phyloP scores from a whole-genome alignment of 2,888 invertebrate genomes.

The Agrochola macilenta region DNA sequence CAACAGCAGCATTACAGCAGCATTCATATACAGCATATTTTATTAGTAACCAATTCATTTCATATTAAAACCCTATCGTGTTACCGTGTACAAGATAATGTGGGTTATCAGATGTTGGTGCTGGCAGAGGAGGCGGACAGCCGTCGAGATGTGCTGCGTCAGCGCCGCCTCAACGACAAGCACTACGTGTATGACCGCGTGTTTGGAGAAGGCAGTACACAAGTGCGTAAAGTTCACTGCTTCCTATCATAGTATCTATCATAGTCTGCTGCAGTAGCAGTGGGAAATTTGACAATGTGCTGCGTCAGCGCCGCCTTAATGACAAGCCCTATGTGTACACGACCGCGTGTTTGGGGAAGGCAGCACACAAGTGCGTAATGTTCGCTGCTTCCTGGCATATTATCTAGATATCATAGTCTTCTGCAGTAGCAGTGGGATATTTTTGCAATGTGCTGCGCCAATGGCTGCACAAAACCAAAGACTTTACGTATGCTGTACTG shows the following conservation, averaged over 20 bases:
- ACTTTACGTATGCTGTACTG: neutral
- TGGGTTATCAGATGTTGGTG: constrained; percentile 82
- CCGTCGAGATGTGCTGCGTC: constrained; percentile 91
- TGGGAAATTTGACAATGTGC: constrained; percentile 81
- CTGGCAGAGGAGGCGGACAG: constrained; percentile 86
- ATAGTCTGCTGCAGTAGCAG: neutral
- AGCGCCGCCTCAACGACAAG: constrained; percentile 74
- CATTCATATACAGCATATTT: constrained; percentile 21
- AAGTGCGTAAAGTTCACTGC: constrained; percentile 89
- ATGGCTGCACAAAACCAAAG: constrained; percentile 1
- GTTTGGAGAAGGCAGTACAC: constrained; percentile 96
- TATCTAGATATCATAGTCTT: neutral
- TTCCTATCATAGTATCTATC: constrained; percentile 1
- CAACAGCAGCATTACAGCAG: too few species aligned
- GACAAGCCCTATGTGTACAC: constrained; percentile 96
- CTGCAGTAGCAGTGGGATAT: neutral
- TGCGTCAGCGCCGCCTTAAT: constrained; percentile 91
- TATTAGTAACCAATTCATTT: constrained; percentile 37
- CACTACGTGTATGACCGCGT: constrained; percentile 96
- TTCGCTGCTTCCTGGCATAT: neutral
- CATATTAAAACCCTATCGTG: constrained; percentile 15
- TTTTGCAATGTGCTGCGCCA: neutral
- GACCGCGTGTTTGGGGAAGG: constrained; percentile 97
- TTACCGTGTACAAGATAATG: constrained; percentile 28
- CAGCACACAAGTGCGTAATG: constrained; percentile 93